Evolutionary conservation across 2,113 vertebrate genomes (phyloP).

Genomic region (Arizona elegans): DNA sequence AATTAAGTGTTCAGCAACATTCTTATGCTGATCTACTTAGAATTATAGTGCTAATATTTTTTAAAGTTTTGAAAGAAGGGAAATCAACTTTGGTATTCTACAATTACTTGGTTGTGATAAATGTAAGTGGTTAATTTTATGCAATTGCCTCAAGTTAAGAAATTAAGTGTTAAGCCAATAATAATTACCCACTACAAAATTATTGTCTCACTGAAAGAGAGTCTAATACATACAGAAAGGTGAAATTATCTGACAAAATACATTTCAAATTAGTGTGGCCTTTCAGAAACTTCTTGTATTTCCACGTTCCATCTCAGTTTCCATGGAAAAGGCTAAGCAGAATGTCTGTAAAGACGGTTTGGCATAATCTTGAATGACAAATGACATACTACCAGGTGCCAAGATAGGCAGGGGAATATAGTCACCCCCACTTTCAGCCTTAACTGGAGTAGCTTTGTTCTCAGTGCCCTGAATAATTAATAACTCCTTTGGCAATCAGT

Average conservation of each 20-base stretch:
- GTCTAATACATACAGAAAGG: slow-evolving; percentile 3
- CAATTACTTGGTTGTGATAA: background rate
- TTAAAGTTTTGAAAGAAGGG: background rate
- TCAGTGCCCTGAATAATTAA: slow-evolving; percentile 71
- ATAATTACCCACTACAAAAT: slow-evolving; percentile 8
- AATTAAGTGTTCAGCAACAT: background rate
- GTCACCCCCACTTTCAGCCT: slow-evolving; percentile 51
- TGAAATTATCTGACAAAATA: slow-evolving; percentile 29
- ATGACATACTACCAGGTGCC: slow-evolving; percentile 56
- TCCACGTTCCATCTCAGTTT: slow-evolving; percentile 44
- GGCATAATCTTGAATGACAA: slow-evolving; percentile 60
- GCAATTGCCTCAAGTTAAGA: background rate
- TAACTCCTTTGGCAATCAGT: slow-evolving; percentile 77
- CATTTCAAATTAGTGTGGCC: slow-evolving; percentile 26
- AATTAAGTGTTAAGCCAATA: background rate
- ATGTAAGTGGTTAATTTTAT: background rate
- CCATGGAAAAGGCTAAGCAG: slow-evolving; percentile 55
- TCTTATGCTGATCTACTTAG: background rate
- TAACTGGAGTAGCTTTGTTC: slow-evolving; percentile 72
- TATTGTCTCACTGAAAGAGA: background rate
- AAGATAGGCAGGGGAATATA: slow-evolving; percentile 52
- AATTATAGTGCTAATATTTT: background rate
- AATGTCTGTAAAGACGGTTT: slow-evolving; percentile 53
- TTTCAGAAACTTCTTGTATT: slow-evolving; percentile 29
- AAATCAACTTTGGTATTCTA: background rate